phyloP scores from a whole-genome alignment of 2,113 vertebrate genomes.

The Ammodytes dubius region DNA sequence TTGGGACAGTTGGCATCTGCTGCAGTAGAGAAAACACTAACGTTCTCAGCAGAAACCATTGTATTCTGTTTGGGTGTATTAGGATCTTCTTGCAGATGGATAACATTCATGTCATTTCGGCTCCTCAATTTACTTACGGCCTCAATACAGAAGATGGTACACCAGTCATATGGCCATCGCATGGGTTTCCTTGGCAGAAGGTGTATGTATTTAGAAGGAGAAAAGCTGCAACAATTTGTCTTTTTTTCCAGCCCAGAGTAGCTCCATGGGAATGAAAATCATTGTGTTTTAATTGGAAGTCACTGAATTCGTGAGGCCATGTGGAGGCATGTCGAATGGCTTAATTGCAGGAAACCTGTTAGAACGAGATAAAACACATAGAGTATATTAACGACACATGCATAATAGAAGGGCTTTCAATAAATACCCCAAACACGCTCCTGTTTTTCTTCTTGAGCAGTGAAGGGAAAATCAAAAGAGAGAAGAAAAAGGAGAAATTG shows the following conservation, averaged over 20 bases:
- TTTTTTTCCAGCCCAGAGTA: slow-evolving; percentile 21
- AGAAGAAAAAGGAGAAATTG: slow-evolving; percentile 33
- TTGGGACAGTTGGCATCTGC: slow-evolving; percentile 84
- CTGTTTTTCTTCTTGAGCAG: not conserved
- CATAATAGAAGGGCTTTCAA: slow-evolving; percentile 1
- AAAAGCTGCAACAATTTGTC: slow-evolving; percentile 33
- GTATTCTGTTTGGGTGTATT: slow-evolving; percentile 5
- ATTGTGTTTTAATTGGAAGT: slow-evolving; percentile 14
- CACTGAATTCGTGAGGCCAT: slow-evolving; percentile 10
- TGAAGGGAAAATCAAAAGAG: slow-evolving; percentile 15
- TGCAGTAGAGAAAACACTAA: slow-evolving; percentile 51
- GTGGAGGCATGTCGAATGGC: slow-evolving; percentile 25
- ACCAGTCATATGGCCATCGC: slow-evolving; percentile 37
- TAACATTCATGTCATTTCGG: slow-evolving; percentile 28
- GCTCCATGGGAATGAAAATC: slow-evolving; percentile 26
- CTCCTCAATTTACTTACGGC: not conserved
- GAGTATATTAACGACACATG: slow-evolving; percentile 24
- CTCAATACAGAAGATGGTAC: slow-evolving; percentile 12
- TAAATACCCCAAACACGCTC: slow-evolving; percentile 28
- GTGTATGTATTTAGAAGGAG: slow-evolving; percentile 15
- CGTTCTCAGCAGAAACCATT: slow-evolving; percentile 88
- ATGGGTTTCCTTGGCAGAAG: slow-evolving; percentile 35
- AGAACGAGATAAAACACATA: slow-evolving; percentile 56
- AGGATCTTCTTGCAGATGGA: slow-evolving; percentile 13
- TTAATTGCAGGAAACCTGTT: slow-evolving; percentile 46